Conservation (phyloP, 2,113 vertebrate species). For the Edolisoma coerulescens region DNA sequence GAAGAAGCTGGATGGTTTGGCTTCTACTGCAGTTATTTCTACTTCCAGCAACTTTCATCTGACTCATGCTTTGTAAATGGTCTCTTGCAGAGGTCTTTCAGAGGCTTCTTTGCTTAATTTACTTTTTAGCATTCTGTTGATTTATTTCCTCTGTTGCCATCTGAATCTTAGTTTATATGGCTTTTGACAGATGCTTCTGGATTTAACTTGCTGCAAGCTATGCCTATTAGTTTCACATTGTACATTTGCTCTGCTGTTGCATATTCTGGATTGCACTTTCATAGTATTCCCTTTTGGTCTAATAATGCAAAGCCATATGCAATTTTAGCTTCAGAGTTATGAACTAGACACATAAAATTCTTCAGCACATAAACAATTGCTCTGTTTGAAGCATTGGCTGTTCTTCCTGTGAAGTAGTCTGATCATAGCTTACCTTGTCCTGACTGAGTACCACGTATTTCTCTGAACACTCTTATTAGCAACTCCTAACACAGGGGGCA, state of each 20-base stretch:
- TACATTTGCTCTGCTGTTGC: not conserved
- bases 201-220: not conserved
- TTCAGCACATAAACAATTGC: not conserved
- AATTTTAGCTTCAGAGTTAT: not conserved
- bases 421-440: not conserved
- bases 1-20: not conserved
- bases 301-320: not conserved
- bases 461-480: not conserved
- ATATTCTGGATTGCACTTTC: not conserved
- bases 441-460: not conserved
- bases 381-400: not conserved
- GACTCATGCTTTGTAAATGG: not conserved
- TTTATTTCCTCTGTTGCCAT: conserved; percentile 7
- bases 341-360: not conserved
- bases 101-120: conserved; percentile 9
- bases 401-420: not conserved
- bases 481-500: not conserved
- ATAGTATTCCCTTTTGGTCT: not conserved
- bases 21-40: not conserved
- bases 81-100: not conserved
- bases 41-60: not conserved
- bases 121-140: conserved; percentile 10
- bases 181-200: conserved; percentile 13
- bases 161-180: not conserved
- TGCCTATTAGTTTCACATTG: not conserved